Evolutionary conservation across 2,113 vertebrate species (phyloP), one percentile per base, ranked within the genome.

Genomic region (Chunga burmeisteri): DNA sequence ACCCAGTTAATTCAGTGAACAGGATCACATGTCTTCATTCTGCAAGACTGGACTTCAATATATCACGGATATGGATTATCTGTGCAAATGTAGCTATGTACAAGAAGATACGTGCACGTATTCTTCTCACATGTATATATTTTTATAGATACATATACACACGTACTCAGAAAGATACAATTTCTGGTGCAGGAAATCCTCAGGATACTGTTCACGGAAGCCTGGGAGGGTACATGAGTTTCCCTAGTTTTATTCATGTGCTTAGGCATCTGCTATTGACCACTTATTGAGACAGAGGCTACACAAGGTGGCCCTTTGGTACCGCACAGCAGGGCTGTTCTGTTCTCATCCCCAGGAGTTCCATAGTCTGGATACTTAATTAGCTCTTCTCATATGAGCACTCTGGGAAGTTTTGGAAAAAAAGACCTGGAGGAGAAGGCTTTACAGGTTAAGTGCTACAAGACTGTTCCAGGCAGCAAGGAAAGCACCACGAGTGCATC

Each of bases 1-100:
- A 85, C 46, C 58, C 78, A 80, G 77, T 68, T 78, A 93, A 86
- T 10, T 87, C 78, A 46, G 75, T 1, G 68, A 82, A 52, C 74
- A 80, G 79, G 73, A 93, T 77, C 81, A 89, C 3, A 0, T 13
- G 20, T 49, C 66, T 59, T 77, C 66, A 72, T 16, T 70, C 38
- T 9, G 1, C 27, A 49, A 72, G 73, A 38, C 25, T 15, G 44
- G 42, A 62, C 40, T 79, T 75, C 62, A 82, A 5, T 1, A 13
- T 0, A 46, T 49, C 0, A 63, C 2, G 1, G 77, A 65, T 53
- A 74, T 0, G 0, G 83, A 36, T 16, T 62, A 86, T 58, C 65
- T 0, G 29, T 58, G 46, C 79, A 38, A 52, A 30, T 5, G 36
- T 8, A 65, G 73, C 56, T 73, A 61, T 2, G 34, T 17, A 53